Base-by-base conservation (phyloP, 1,140 invertebrate species). In the Daktulosphaira vitifoliae region DNA sequence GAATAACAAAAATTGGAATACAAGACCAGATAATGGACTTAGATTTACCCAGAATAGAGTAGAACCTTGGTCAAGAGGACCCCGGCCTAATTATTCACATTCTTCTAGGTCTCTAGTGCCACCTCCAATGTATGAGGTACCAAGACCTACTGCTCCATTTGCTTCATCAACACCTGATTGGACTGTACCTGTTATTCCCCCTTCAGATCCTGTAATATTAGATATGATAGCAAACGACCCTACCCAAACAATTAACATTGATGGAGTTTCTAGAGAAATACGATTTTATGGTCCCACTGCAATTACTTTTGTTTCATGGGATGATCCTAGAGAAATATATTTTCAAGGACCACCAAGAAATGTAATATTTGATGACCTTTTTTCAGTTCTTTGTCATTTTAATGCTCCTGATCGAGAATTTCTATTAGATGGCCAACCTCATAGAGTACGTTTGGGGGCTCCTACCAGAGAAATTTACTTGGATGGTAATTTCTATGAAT, bases 381-480 rank as follows among this genome's bases (percentile, higher is more conserved):
- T 88, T 54, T 79, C 81, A 0, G 77, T 86, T 38, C 74, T 81
- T 1, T 76, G 88, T 22, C 76, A 77, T 38, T 88, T 90, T 68
- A 87, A 87, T 64, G 52, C 52, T 48, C 68, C 68, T 29, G 69
- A 68, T 33, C 81, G 81, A 68, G 82, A 87, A 66, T 81, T 88
- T 26, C 78, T 81, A 7, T 80, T 88, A 16, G 84, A 86, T 68
- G 86, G 86, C 5, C 77, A 82, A 73, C 73, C 81, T 7, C 86
- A 89, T 72, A 81, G 84, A 66, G 87, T 98, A 29, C 81, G 86
- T 69, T 86, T 98, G 67, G 95, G 96, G 37, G 89, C 87, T 20
- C 94, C 94, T 0, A 93, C 91, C 0, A 80, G 92, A 56, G 94
- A 98, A 74, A 77, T 99, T 1, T 92, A 87, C 69, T 84, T 98